A percentile compares a stretch with the other conserved stretches of the same genome.
Evolutionary conservation across 2,113 vertebrate species (phyloP).

Genomic region (Xenotilapia caudafasciata): DNA sequence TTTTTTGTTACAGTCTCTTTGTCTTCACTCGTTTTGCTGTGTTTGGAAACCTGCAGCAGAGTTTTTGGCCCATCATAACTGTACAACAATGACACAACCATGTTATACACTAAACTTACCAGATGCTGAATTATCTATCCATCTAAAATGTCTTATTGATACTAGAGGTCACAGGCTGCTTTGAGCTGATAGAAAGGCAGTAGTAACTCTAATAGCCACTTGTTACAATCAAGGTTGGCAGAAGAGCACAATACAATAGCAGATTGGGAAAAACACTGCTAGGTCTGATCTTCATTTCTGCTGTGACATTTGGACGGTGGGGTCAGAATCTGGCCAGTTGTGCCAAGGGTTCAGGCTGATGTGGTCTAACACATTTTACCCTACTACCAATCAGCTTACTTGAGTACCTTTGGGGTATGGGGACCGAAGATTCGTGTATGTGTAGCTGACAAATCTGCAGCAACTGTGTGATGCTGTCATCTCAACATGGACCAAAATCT

Average conservation of each 20-base stretch:
- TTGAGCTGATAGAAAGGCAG: neutral
- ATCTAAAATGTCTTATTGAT: neutral
- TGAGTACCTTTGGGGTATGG: neutral
- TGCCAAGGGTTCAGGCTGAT: neutral
- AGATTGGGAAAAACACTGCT: neutral
- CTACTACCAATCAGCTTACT: neutral
- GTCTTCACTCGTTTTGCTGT: neutral
- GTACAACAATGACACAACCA: neutral
- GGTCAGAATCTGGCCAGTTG: neutral
- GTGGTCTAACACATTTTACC: neutral
- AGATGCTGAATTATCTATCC: neutral
- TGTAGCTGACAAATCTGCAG: neutral
- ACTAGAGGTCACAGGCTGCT: neutral
- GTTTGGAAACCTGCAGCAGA: neutral
- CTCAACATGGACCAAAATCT: neutral
- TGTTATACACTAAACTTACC: neutral
- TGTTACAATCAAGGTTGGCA: neutral
- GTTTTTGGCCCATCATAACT: neutral
- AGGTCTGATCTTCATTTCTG: neutral
- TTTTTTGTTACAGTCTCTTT: neutral
- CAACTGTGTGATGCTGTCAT: neutral
- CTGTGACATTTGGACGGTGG: neutral
- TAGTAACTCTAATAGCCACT: neutral
- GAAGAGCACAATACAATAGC: neutral
- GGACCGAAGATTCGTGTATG: fast-evolving